Evolutionary conservation across 2,113 vertebrate species (phyloP).

Genomic region (Tetrax tetrax): DNA sequence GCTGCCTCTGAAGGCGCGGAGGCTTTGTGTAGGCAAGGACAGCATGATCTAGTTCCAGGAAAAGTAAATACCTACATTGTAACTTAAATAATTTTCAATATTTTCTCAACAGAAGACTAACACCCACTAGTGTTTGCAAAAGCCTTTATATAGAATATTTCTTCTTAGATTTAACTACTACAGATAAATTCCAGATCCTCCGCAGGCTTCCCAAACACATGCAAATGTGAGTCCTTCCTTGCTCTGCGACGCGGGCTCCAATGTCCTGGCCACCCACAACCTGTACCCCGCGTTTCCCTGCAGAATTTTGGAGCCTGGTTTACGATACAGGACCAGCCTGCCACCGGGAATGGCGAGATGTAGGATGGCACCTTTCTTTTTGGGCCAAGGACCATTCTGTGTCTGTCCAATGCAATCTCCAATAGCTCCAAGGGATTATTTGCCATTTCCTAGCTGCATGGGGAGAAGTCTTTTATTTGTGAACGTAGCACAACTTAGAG

Average conservation of each 20-base stretch:
- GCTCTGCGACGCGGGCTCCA: neutral
- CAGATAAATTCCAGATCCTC: neutral
- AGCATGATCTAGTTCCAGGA: neutral
- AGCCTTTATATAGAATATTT: neutral
- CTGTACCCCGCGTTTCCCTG: accelerated
- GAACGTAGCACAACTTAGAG: neutral
- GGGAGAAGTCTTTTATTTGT: neutral
- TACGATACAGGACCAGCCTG: neutral
- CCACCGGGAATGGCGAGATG: accelerated
- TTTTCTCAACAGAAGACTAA: neutral
- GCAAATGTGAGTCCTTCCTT: accelerated
- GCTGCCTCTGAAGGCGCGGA: accelerated
- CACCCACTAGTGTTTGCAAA: neutral
- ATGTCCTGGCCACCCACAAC: neutral
- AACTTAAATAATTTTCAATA: neutral
- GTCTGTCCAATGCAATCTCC: neutral
- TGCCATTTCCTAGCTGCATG: neutral
- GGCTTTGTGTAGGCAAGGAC: neutral
- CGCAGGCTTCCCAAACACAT: neutral
- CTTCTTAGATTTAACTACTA: neutral
- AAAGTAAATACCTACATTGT: neutral
- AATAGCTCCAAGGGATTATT: neutral
- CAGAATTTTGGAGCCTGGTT: neutral
- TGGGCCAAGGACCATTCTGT: neutral
- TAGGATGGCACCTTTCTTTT: neutral